Percentiles rank a stretch among this genome's conserved stretches.
Evolutionary conservation across 2,888 invertebrate species (phyloP).

Genomic region (Dermolepida albohirtum): DNA sequence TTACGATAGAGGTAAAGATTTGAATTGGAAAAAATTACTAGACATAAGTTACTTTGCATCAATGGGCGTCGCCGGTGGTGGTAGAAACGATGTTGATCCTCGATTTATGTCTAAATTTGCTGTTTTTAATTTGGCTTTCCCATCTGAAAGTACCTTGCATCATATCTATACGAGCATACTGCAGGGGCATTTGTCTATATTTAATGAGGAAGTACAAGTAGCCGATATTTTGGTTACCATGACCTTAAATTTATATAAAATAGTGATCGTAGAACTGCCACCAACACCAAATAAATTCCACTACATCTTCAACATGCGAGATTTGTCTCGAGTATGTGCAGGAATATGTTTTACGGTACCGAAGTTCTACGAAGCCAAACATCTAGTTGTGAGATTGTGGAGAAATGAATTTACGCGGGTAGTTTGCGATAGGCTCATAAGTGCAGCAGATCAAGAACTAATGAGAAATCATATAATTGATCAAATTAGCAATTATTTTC

Average conservation of each 20-base stretch:
- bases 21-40: slow-evolving; percentile 89
- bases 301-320: slow-evolving; percentile 93
- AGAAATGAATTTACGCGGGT: slow-evolving; percentile 90
- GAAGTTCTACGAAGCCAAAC: slow-evolving; percentile 74
- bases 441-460: slow-evolving; percentile 72
- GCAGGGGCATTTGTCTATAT: slow-evolving; percentile 78
- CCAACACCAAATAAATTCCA: slow-evolving; percentile 95
- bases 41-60: slow-evolving; percentile 86
- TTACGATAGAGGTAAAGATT: slow-evolving; percentile 89
- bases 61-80: slow-evolving; percentile 91
- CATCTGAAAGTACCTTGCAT: slow-evolving; percentile 79
- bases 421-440: slow-evolving; percentile 88
- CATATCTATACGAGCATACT: slow-evolving; percentile 89
- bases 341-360: slow-evolving; percentile 85
- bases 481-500: slow-evolving; percentile 72
- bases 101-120: slow-evolving; percentile 93
- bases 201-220: slow-evolving; percentile 76
- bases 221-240: slow-evolving; percentile 78
- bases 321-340: slow-evolving; percentile 85
- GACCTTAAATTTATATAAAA: slow-evolving; percentile 87
- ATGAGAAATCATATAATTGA: slow-evolving; percentile 72
- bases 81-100: slow-evolving; percentile 90
- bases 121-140: slow-evolving; percentile 87
- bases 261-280: slow-evolving; percentile 80
- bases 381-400: slow-evolving; percentile 87